Evolutionary conservation across 1,140 invertebrate genomes (phyloP).

Genomic region (Drosophila sucinea): DNA sequence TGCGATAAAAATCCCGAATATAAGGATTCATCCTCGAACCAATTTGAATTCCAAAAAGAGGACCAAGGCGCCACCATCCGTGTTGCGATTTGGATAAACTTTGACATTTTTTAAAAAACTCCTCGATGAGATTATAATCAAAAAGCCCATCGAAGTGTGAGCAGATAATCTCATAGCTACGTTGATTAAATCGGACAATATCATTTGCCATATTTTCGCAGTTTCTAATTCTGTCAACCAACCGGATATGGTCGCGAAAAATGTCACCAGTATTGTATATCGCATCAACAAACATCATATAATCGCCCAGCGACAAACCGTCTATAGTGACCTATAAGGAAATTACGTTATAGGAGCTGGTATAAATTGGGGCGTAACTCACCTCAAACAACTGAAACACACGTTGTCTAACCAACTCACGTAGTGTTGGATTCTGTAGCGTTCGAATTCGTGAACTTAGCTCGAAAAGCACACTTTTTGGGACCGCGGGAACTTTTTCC

Average conservation of each 20-base stretch:
- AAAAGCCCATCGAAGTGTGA: too few relatives aligned
- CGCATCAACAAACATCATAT: constrained; percentile 58
- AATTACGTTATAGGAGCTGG: neutral
- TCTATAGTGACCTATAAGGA: constrained; percentile 36
- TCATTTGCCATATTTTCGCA: constrained; percentile 24
- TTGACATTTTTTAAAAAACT: constrained; percentile 32
- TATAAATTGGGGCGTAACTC: constrained; percentile 8
- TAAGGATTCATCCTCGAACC: too few relatives aligned
- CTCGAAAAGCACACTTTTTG: constrained; percentile 47
- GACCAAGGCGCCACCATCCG: constrained; percentile 59
- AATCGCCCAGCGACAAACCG: constrained; percentile 50
- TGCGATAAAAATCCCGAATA: constrained; percentile 36
- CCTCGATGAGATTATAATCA: constrained; percentile 13
- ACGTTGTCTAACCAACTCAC: constrained; percentile 16
- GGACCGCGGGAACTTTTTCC: neutral
- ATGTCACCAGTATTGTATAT: constrained; percentile 58
- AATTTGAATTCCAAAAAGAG: constrained; percentile 14
- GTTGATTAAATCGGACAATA: constrained; percentile 42
- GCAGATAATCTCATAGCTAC: constrained; percentile 49
- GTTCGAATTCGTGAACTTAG: constrained; percentile 52
- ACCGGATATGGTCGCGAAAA: constrained; percentile 35
- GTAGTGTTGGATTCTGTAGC: constrained; percentile 50
- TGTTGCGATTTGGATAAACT: constrained; percentile 37
- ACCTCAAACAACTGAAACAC: constrained; percentile 48
- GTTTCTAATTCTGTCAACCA: constrained; percentile 41